Evolutionary conservation across 2,113 vertebrate genomes (phyloP), one percentile per base, ranked within the genome.

Genomic region (Gorsachius goisagi): DNA sequence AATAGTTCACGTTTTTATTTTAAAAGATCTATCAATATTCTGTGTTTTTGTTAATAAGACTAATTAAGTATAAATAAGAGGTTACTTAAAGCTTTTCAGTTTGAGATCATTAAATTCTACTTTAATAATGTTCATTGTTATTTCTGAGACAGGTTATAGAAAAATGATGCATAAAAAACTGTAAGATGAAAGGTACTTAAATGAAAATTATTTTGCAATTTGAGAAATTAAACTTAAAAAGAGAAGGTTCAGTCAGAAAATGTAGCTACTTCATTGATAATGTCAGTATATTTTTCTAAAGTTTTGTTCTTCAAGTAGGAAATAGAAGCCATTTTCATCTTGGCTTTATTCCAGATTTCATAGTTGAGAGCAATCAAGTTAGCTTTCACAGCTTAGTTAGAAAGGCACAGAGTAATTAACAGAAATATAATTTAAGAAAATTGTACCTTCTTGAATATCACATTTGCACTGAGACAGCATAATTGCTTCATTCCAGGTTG

Each of bases 381-480:
- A 49, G 8, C 60, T 82, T 92, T 96, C 68, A 69, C 24, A 79
- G 35, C 32, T 88, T 85, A 86, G 56, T 47, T 67, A 73, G 13
- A 80, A 97, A 87, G 75, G 50, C n/a, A 76, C 13, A 47, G 6
- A 47, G 50, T 76, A 77, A 71, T n/a, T 88, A 96, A 76, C 33
- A 91, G 64, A 79, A 89, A 85, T 67, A 85, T 62, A 94, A 88
- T 77, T 89, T 59, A 73, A 88, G 69, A 77, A 62, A 59, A 96
- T 85, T 53, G 55, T 96, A 98, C 98, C 98, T 74, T 98, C 97
- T 90, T 98, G 96, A 89, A 98, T 96, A 92, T 96, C 89, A 87
- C 97, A 98, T 97, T 97, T 98, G 83, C 97, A 98, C 33, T 97
- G 96, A 73, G 97, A 97, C 84, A 98, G 93, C 32, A 95, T 97